phyloP scores from a whole-genome alignment of 2,113 vertebrate species.

The Martes martes region DNA sequence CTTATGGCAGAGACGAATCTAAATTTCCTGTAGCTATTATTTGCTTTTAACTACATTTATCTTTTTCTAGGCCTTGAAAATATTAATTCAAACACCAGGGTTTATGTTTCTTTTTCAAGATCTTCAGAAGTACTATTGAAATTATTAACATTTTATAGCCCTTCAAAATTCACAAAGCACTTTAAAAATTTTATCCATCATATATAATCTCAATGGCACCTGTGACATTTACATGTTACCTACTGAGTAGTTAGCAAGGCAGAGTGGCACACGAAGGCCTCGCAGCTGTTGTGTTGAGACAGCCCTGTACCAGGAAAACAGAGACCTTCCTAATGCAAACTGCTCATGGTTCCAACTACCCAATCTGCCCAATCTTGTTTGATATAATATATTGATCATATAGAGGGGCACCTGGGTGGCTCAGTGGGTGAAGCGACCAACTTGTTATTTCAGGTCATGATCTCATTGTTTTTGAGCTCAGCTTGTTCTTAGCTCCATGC shows the following conservation, averaged over 20 bases:
- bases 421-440: not conserved
- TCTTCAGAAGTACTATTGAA: not conserved
- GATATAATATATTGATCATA: accelerated
- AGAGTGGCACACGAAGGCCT: not conserved
- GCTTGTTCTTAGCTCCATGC: not conserved
- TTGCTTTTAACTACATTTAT: not conserved
- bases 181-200: not conserved
- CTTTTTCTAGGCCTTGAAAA: not conserved
- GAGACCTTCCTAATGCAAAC: not conserved
- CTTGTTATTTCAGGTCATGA: not conserved
- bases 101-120: not conserved
- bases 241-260: not conserved
- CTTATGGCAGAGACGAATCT: not conserved
- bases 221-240: not conserved
- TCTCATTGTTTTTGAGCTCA: not conserved
- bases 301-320: not conserved
- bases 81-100: not conserved
- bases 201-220: not conserved
- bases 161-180: not conserved
- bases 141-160: not conserved
- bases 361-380: not conserved
- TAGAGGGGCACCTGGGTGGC: not conserved
- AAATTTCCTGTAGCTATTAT: not conserved
- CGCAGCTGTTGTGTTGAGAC: too few relatives aligned
- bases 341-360: not conserved